Evolutionary conservation across 2,113 vertebrate genomes (phyloP).

Genomic region (Orthochromis malagaraziensis): DNA sequence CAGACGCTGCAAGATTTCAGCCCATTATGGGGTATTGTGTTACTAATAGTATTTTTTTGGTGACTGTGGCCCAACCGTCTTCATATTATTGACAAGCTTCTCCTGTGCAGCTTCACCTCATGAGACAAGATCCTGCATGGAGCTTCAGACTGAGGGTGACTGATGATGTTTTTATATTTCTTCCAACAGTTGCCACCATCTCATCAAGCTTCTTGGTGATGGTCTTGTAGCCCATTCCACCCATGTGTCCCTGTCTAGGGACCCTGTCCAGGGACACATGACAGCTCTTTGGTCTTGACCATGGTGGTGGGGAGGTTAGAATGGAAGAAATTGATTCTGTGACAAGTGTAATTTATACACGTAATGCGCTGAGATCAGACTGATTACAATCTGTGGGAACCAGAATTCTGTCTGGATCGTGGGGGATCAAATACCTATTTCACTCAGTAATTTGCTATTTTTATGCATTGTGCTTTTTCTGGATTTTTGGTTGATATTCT

Average conservation of each 20-base stretch:
- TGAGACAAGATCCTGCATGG: not conserved
- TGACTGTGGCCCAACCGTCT: fast-evolving
- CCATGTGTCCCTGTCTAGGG: not conserved
- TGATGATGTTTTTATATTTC: not conserved
- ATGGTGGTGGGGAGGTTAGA: fast-evolving
- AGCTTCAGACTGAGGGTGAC: not conserved
- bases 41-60: not conserved
- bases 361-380: not conserved
- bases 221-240: not conserved
- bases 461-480: fast-evolving
- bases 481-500: not conserved
- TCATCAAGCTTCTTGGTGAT: not conserved
- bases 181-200: not conserved
- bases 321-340: not conserved
- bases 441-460: not conserved
- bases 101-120: not conserved
- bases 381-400: not conserved
- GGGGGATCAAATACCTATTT: not conserved
- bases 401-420: not conserved
- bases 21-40: fast-evolving
- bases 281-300: not conserved
- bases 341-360: not conserved
- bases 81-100: not conserved
- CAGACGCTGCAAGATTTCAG: not conserved
- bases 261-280: fast-evolving